Evolutionary conservation across 2,113 vertebrate species (phyloP), one percentile per base, ranked within the genome.

Genomic region (Nymphicus hollandicus): DNA sequence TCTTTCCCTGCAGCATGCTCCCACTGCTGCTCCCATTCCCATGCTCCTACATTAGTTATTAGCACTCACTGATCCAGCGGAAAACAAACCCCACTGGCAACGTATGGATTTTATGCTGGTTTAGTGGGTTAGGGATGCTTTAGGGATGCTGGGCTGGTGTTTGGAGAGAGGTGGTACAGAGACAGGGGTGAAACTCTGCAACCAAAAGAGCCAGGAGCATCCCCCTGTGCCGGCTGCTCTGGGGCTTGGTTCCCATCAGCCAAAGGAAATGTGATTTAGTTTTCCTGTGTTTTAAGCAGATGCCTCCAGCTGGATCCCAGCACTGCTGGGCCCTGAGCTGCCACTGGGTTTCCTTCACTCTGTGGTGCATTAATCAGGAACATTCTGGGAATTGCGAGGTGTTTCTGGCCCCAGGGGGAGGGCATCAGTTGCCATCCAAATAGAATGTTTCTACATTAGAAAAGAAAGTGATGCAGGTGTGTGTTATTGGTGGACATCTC

Each of bases 11-110:
- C 0, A 1, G 43, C 41, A 9, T 2, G 7, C 12, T 25, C 61
- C 23, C 8, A 0, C 35, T 28, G 33, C 50, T 29, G 52, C 44
- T 52, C 53, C 39, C 4, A 1, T 39, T 53, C 29, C 3, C 2
- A 6, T 9, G 33, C 46, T 61, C 15, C 46, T 53, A 41, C 8
- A 1, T 3, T 24, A 64, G 18, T 12, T 0, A 0, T 33, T 6
- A 27, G 37, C 14, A 9, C 65, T 27, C 2, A 0, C 41, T 18
- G 49, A 53, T 73, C 18, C 29, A 25, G 31, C 24, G 24, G 31
- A 24, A 86, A 68, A 7, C 41, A 43, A 41, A 17, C 8, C 39
- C 20, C 1, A 2, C 1, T 5, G 8, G 65, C 33, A 61, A 43
- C 79, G 71, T 3, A 16, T 5, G 20, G 33, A 6, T 71, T 73